These are phyloP conservation scores for Capreolus pygargus DNA, from an alignment of 2,113 vertebrate species.

Conservation along the genomic window DNA sequence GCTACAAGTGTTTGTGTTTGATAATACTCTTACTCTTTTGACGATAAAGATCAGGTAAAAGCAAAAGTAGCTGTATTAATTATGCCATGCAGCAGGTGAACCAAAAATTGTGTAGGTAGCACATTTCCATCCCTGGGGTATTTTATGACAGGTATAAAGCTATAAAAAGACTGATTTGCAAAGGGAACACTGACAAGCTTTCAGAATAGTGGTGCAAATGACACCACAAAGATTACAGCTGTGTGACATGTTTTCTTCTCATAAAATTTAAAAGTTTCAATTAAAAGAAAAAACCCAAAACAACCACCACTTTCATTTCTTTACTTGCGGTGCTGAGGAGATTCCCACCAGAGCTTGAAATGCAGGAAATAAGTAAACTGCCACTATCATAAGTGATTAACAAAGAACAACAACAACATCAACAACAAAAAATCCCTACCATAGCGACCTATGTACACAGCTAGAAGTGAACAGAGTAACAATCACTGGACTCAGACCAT, in stretches of 20 bases:
- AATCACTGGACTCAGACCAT: no score
- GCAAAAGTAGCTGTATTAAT: slow-evolving; percentile 5
- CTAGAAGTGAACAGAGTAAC: not conserved
- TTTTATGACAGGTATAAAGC: not conserved
- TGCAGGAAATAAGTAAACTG: not conserved
- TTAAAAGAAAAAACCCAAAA: not conserved
- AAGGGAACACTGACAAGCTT: not conserved
- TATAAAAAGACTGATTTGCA: not conserved
- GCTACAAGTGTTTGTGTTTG: not conserved
- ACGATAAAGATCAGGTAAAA: not conserved
- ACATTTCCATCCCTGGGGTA: not conserved
- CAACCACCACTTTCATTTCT: not conserved
- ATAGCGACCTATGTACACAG: not conserved
- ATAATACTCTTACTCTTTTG: not conserved
- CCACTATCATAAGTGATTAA: not conserved
- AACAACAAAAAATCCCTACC: no score
- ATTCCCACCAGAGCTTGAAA: not conserved
- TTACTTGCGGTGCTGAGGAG: not conserved
- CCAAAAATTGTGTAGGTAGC: not conserved
- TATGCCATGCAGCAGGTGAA: not conserved
- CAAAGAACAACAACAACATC: not conserved
- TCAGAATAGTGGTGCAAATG: not conserved
- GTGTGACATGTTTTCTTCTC: not conserved
- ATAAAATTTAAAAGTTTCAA: slow-evolving; percentile 40
- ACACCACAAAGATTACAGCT: not conserved